Base-by-base conservation (phyloP, 2,113 vertebrate genomes). In the Microtus montanus region DNA sequence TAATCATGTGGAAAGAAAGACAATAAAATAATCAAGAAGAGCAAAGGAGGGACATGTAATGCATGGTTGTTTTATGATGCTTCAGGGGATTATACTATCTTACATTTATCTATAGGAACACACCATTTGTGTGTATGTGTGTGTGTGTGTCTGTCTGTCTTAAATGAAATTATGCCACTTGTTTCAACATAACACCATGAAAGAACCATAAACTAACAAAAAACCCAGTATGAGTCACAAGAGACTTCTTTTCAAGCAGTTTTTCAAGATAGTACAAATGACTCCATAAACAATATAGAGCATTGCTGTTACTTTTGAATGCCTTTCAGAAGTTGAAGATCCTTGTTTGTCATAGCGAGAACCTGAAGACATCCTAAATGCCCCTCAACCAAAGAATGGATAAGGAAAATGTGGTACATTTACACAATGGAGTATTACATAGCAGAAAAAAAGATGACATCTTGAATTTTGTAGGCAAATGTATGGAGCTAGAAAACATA, bases 21-120 rank as follows among this genome's bases (percentile, higher is more conserved):
- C 35, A 93, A 71, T 19, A 93, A 93, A 80, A 87, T 75, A 88
- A 77, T 92, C 73, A 74, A 68, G 3, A 68, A 47, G 38, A 24
- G 33, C 1, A 9, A 28, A 33, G 17, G 58, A 63, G 54, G 13
- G 2, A 44, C 24, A 20, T 33, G 5, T 66, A 47, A 44, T 15
- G 33, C 22, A 41, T 63, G 24, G 35, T 41, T 63, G 54, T 63
- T 41, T n/a, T n/a, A 24, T 80, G n/a, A 80, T 54, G 22, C 22
- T 41, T 63, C 22, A 83, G 28, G 12, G 4, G 4, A 17, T 41
- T 24, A 83, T 61, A 61, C 26, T 61, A 83, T 61, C 38, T 63
- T 83, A 26, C 38, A 83, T 61, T 83, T 83, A 83, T 24, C 24
- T 41, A 83, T 41, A 63, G 54, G 61, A 17, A 38, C 15, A 63